Evolutionary conservation across 2,113 vertebrate species (phyloP), one percentile per base, ranked within the genome.

Genomic region (Sinocyclocheilus rhinocerous): DNA sequence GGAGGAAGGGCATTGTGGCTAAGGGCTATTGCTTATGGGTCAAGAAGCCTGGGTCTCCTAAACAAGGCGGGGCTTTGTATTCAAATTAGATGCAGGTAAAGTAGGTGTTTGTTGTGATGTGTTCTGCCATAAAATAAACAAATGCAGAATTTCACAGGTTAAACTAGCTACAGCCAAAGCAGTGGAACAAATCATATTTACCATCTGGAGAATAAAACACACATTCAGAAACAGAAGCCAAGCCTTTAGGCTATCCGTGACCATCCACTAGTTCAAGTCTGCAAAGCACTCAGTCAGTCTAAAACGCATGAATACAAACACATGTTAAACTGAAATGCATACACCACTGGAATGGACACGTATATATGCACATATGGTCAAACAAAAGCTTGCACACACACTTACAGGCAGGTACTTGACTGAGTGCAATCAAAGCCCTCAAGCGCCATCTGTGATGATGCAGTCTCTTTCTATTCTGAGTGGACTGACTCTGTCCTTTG

Each of bases 381-480:
- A 65, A 83, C 61, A 61, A 87, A 75, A 24, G 70, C 57, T 16
- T 29, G 18, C 42, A 52, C 16, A 13, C 39, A 78, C 67, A 82
- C 83, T 50, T 50, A 63, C 57, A 79, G 39, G 73, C 33, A 69
- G 61, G n/a, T 73, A 86, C 84, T 86, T 76, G 80, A 78, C 63
- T 65, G 42, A 70, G 39, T 10, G 7, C 33, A 81, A 70, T 84
- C 85, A 73, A 67, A 50, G 63, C 63, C 20, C n/a, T 85, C 42
- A 76, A 84, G 75, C 20, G 76, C 75, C 86, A 87, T 87, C 84
- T 87, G 83, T 83, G 86, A 83, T 36, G 29, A 85, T 45, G 55
- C 67, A 84, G 55, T 39, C 26, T 20, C 61, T 50, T 69, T 80
- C 26, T 83, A 16, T 86, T 81, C 69, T 45, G 3, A 82, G 20